Evolutionary conservation across 2,888 invertebrate genomes (phyloP), one percentile per base, ranked within the genome.

Genomic region (Synanthedon vespiformis): DNA sequence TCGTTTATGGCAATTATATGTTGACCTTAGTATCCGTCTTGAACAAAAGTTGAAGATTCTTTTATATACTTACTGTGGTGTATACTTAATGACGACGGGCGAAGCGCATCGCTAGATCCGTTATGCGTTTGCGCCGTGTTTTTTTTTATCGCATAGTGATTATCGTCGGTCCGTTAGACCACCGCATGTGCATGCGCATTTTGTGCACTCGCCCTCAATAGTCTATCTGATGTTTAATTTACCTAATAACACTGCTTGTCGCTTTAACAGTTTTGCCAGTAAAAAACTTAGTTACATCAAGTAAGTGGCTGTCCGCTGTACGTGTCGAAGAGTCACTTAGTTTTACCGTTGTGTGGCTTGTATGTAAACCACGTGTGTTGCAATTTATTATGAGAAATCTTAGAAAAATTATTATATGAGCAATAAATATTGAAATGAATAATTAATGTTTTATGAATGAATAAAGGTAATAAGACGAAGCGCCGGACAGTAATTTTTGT

Each of bases 121-220:
- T 80, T 81, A 82, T 77, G 72, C 74, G 75, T 67, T 67, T 62
- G 68, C 72, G 68, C 66, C 60, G 67, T 53, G 57, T 78, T 83
- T 80, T 81, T 80, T 34, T 34, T 34, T 80, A 80, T 78, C 78
- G 61, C 67, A 60, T 57, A 54, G 69, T 74, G 80, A 82, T 83
- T 79, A 81, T 77, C 70, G 68, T 61, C 59, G 66, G 67, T 63
- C 83, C 81, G 84, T 85, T 83, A 85, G 66, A 62, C 63, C 63
- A 67, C 64, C 71, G 77, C 78, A 74, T 73, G 78, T 74, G 77
- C 69, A 65, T 73, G 78, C 74, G 77, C 69, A 65, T 22, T 44
- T 44, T 44, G 14, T 44, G 44, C 14, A 44, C 44, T 44, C 44
- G 44, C 44, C 14, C 34, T 34, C 34, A 10, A 34, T 34, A 34